Conservation (phyloP, 2,888 invertebrate species). For the Branchipolynoe longqiensis region DNA sequence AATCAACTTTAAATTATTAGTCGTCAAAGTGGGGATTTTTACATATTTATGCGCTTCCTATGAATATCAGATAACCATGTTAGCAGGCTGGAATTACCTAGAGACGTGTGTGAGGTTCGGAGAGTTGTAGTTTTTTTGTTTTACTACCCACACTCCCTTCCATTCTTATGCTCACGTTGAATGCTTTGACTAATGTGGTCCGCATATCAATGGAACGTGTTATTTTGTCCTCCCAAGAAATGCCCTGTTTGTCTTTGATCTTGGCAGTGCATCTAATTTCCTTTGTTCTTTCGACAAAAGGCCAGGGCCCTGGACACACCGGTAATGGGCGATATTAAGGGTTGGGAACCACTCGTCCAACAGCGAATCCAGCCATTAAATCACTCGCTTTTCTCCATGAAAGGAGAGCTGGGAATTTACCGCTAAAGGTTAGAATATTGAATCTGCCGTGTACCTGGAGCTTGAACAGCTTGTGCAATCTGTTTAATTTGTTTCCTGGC, state of each 20-base stretch:
- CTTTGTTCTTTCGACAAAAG: conserved; percentile 3
- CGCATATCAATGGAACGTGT: conserved; percentile 1
- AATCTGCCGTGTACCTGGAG: no score
- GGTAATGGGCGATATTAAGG: conserved; percentile 11
- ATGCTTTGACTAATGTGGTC: not conserved
- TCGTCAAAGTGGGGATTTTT: not conserved
- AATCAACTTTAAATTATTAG: not conserved
- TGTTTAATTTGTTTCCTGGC: no score
- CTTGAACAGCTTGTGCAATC: no score
- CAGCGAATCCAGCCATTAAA: no score
- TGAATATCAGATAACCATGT: not conserved
- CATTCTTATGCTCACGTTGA: not conserved
- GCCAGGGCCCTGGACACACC: conserved; percentile 20
- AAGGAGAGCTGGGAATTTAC: no score
- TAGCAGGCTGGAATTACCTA: not conserved
- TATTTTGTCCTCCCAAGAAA: conserved; percentile 1
- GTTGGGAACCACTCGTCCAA: no score
- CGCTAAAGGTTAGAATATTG: no score
- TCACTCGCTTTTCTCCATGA: no score
- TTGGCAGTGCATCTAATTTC: conserved; percentile 49
- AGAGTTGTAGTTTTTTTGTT: not conserved
- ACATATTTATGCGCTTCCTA: conserved; percentile 3
- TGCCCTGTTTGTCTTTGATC: conserved; percentile 29
- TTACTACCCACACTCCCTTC: not conserved
- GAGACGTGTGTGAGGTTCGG: no score